Conservation (phyloP, 1,140 invertebrate species). For the Drosophila pandora region DNA sequence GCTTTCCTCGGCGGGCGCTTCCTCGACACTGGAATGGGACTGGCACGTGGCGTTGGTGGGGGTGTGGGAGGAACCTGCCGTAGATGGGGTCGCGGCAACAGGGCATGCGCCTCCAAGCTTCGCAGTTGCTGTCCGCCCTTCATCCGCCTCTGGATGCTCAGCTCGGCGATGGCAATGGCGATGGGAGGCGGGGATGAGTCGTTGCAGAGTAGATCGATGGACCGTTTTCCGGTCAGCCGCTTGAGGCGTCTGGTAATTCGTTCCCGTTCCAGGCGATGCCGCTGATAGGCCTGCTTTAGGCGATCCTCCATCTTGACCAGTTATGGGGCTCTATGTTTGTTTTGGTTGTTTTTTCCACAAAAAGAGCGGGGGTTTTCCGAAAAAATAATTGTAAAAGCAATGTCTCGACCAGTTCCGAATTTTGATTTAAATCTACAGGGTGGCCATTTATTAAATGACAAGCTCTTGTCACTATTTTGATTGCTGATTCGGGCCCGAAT, state of each 20-base stretch:
- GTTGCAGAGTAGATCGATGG: constrained; percentile 4
- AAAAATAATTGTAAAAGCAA: neutral
- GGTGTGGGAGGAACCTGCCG: neutral
- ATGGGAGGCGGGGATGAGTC: neutral
- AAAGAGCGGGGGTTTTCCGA: neutral
- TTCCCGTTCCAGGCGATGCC: neutral
- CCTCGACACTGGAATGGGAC: neutral
- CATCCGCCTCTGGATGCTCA: neutral
- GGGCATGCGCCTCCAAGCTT: neutral
- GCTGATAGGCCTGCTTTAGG: constrained; percentile 1
- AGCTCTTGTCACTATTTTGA: neutral
- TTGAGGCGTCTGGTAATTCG: constrained; percentile 4
- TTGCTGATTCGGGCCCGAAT: neutral
- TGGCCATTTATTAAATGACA: neutral
- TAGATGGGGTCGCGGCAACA: neutral
- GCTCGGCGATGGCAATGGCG: neutral
- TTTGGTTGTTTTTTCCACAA: neutral
- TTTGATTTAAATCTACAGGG: constrained; percentile 3
- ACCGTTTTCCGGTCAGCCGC: constrained; percentile 7
- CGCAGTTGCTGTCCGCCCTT: neutral
- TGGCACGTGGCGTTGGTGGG: neutral
- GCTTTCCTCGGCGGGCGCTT: neutral
- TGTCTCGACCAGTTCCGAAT: neutral
- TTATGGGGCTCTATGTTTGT: neutral
- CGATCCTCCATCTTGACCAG: neutral